phyloP scores from a whole-genome alignment of 2,797 vertebrate species.

The Eurystomus glaucurus region DNA sequence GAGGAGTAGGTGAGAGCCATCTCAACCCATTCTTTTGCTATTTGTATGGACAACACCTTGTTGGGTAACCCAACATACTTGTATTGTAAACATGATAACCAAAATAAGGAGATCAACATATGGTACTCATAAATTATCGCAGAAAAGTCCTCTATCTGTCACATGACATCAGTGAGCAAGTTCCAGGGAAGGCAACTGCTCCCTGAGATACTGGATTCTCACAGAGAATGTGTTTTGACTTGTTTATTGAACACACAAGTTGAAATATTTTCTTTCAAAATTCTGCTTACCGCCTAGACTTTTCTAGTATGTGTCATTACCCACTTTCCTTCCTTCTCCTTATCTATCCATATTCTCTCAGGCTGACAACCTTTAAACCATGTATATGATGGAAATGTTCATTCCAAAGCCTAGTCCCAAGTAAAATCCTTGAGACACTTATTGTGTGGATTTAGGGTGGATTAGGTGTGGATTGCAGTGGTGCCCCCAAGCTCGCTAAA shows the following conservation, averaged over 20 bases:
- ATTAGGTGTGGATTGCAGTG: neutral
- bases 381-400: neutral
- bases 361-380: neutral
- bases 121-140: conserved; percentile 57
- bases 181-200: neutral
- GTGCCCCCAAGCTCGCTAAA: neutral
- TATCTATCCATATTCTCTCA: neutral
- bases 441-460: neutral
- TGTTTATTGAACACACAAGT: neutral
- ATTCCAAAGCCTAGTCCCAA: neutral
- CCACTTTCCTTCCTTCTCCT: neutral
- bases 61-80: neutral
- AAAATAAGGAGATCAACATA: conserved; percentile 36
- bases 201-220: neutral
- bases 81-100: neutral
- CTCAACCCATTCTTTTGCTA: neutral
- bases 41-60: neutral
- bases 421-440: neutral
- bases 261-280: neutral
- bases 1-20: neutral
- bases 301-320: neutral
- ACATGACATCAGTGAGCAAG: neutral
- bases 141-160: conserved; percentile 15
- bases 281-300: neutral
- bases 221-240: neutral